Evolutionary conservation across 2,888 invertebrate genomes (phyloP), one percentile per base, ranked within the genome.

Genomic region (Clunio marinus): DNA sequence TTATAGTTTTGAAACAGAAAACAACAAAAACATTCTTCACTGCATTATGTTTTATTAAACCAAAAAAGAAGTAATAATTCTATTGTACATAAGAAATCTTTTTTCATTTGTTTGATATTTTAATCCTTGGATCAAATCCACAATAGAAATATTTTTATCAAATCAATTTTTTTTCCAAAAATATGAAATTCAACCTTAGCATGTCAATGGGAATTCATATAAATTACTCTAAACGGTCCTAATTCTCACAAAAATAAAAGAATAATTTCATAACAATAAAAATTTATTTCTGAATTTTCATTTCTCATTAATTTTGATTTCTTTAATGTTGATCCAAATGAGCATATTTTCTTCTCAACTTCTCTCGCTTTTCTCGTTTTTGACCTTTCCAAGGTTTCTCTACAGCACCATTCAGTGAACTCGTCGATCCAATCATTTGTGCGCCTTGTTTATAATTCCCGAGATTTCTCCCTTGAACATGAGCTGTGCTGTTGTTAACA

Each of bases 11-110:
- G 98, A 98, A 81, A 85, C 87, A 63, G 91, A 91, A 78, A 89
- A 88, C 76, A 85, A 88, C 73, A 83, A 96, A 76, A 84, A 92
- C 70, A 88, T 98, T 74, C 83, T 98, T 71, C 97, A 98, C 78
- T 93, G 95, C 73, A 90, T 97, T 71, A 86, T 92, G 76, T 98
- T 97, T 82, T 96, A 96, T 82, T 96, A 81, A 88, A n/a, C 35
- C 7, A 10, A 35, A 7, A 35, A 8, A 7, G 7, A 35, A 35
- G 10, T 35, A 8, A 35, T 35, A 10, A 35, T 35, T 35, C n/a
- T n/a, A n/a, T n/a, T n/a, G n/a, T n/a, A n/a, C n/a, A n/a, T 35
- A 35, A n/a, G n/a, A n/a, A n/a, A n/a, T n/a, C n/a, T n/a, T n/a
- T n/a, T n/a, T n/a, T n/a, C n/a, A n/a, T n/a, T n/a, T n/a, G n/a